phyloP scores from a whole-genome alignment of 2,113 vertebrate genomes.

The Uropsilus gracilis region DNA sequence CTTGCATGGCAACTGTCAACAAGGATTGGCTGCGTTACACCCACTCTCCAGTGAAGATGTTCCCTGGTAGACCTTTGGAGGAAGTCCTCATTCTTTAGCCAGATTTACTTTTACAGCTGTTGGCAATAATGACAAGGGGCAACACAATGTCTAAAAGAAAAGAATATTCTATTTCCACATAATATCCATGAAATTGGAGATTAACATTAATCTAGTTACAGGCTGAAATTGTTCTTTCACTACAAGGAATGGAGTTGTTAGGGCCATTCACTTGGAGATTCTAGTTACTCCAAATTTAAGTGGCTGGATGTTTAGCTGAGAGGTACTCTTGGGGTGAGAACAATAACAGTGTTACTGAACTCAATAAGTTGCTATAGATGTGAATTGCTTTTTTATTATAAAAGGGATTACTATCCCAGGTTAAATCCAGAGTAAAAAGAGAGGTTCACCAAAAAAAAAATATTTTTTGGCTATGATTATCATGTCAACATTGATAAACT shows the following conservation, averaged over 20 bases:
- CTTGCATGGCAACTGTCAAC: too few relatives aligned
- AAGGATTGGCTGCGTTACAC: too few relatives aligned
- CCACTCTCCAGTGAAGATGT: neutral
- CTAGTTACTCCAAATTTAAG: neutral
- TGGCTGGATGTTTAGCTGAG: neutral
- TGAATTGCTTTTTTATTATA: neutral
- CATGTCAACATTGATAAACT: neutral
- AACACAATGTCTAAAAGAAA: neutral
- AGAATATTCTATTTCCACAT: neutral
- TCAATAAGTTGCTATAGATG: neutral
- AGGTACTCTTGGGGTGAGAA: neutral
- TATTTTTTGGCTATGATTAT: neutral
- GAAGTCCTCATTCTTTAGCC: neutral
- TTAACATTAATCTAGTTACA: neutral
- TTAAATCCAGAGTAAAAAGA: neutral
- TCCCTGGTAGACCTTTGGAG: neutral
- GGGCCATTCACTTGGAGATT: neutral
- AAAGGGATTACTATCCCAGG: conserved; percentile 10
- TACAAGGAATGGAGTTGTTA: neutral
- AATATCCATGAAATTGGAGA: neutral
- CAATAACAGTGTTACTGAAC: neutral
- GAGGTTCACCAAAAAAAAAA: neutral
- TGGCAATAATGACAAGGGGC: neutral
- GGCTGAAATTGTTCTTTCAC: neutral
- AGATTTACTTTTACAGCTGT: neutral